A percentile compares a stretch with the other conserved stretches of the same genome.
phyloP scores from a whole-genome alignment of 2,113 vertebrate genomes.

The Hepsetus odoe region DNA sequence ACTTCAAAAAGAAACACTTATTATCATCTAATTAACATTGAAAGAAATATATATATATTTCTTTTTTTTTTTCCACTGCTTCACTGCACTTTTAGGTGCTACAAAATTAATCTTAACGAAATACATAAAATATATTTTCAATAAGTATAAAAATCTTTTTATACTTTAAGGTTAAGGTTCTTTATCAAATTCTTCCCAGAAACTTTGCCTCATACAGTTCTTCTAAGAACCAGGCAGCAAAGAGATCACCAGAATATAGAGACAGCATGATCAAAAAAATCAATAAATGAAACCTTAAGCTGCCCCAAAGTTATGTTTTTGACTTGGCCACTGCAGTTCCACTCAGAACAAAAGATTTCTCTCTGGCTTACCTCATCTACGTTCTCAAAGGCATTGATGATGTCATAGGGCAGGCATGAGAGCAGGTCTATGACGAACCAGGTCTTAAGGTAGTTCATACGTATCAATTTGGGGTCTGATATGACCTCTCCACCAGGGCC shows the following conservation, averaged over 20 bases:
- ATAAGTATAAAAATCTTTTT: no score
- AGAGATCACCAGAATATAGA: not conserved
- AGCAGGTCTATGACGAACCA: slow-evolving; percentile 98
- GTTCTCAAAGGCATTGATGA: slow-evolving; percentile 98
- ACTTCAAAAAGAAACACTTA: no score
- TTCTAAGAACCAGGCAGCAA: no score
- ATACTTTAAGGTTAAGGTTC: no score
- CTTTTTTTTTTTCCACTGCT: no score
- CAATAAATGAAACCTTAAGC: not conserved
- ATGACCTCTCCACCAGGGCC: slow-evolving; percentile 95
- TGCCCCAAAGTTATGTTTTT: not conserved
- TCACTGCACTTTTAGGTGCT: no score
- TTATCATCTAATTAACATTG: no score
- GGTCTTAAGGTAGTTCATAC: slow-evolving; percentile 98
- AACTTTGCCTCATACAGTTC: no score
- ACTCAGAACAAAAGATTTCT: not conserved
- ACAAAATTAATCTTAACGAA: no score
- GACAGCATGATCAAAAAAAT: not conserved
- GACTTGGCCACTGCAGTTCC: not conserved
- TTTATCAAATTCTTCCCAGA: no score
- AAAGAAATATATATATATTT: no score
- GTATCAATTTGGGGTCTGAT: slow-evolving; percentile 93
- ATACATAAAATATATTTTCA: no score
- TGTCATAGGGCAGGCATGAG: slow-evolving; percentile 97
- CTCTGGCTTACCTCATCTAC: slow-evolving; percentile 86